A percentile compares a stretch with the other conserved stretches of the same genome.
Evolutionary conservation across 2,888 invertebrate species (phyloP).

Genomic region (Latrodectus elegans): DNA sequence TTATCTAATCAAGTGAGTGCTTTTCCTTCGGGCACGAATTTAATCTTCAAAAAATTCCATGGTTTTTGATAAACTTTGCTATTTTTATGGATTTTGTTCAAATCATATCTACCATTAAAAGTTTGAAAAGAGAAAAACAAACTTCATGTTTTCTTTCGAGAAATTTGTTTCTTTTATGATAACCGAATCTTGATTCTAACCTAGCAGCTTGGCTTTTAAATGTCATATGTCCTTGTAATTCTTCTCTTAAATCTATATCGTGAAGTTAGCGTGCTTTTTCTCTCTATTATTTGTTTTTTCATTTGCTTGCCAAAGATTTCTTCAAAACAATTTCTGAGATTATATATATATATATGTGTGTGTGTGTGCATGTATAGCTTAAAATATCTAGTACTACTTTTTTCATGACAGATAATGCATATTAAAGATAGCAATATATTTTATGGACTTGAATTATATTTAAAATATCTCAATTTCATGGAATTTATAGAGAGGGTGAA

Average conservation of each 20-base stretch:
- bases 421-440: no score
- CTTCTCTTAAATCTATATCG: background rate
- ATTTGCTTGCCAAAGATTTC: no score
- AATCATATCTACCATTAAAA: conserved; percentile 59
- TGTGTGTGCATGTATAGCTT: no score
- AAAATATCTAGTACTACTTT: no score
- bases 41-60: conserved; percentile 43
- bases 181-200: conserved; percentile 39
- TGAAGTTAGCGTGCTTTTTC: background rate
- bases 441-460: no score
- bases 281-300: background rate
- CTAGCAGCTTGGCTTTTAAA: background rate
- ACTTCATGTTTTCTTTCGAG: conserved; percentile 35
- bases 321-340: no score
- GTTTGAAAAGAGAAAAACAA: conserved; percentile 28
- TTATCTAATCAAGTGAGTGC: conserved; percentile 40
- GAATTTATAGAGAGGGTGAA: no score
- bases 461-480: no score
- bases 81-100: conserved; percentile 25
- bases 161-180: conserved; percentile 37
- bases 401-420: no score
- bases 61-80: conserved; percentile 44
- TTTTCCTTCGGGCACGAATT: conserved; percentile 53
- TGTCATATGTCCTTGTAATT: background rate
- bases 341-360: no score